phyloP scores from a whole-genome alignment of 2,113 vertebrate species.

The Lethenteron reissneri region DNA sequence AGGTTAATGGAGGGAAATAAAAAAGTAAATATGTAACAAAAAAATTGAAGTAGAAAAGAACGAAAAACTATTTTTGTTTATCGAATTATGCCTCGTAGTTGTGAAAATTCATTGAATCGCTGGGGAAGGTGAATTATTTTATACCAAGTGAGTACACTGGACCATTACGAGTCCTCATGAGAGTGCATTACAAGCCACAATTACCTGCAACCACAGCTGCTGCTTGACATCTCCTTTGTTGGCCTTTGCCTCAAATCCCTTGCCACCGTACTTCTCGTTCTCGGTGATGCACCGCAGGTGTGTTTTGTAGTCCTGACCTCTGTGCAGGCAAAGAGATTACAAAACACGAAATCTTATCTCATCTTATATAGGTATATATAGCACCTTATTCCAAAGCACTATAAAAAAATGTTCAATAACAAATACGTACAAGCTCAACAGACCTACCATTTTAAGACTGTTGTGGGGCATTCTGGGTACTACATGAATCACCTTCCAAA shows the following conservation, averaged over 20 bases:
- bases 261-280: constrained; percentile 83
- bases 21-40: not conserved
- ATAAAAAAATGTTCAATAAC: not conserved
- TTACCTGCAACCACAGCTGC: constrained; percentile 75
- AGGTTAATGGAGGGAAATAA: not conserved
- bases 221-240: constrained; percentile 75
- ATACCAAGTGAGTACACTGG: not conserved
- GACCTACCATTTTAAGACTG: no score
- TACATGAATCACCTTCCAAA: no score
- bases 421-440: not conserved
- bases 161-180: not conserved
- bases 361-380: not conserved
- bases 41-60: not conserved
- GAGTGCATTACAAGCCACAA: no score
- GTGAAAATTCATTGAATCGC: not conserved
- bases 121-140: not conserved
- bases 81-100: not conserved
- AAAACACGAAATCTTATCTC: not conserved
- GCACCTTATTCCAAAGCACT: not conserved
- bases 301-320: constrained; percentile 59
- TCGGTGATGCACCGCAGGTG: constrained; percentile 61
- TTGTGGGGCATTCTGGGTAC: no score
- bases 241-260: constrained; percentile 49
- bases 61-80: not conserved
- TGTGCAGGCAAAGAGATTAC: constrained; percentile 14